These are phyloP conservation scores for Bellardia pandia DNA, from an alignment of 2,888 invertebrate genomes.

Conservation along the genomic window DNA sequence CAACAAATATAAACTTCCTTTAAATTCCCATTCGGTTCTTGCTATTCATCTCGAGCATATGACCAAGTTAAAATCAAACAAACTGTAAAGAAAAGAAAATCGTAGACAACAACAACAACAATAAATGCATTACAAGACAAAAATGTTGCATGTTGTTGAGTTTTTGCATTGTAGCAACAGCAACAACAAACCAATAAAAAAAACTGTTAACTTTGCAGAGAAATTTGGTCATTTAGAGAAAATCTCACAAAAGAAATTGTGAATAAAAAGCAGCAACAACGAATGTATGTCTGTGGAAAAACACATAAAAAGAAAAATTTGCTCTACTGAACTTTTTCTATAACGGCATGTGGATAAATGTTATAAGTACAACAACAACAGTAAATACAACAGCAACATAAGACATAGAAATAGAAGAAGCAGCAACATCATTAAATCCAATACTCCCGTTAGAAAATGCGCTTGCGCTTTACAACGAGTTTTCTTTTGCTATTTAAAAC, in stretches of 20 bases:
- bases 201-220: slow-evolving; percentile 62
- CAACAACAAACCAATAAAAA: slow-evolving; percentile 33
- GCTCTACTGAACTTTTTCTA: slow-evolving; percentile 72
- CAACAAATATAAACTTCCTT: slow-evolving; percentile 30
- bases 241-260: slow-evolving; percentile 17
- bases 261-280: slow-evolving; percentile 21
- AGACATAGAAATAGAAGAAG: slow-evolving; percentile 22
- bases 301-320: slow-evolving; percentile 58
- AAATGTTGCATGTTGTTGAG: slow-evolving; percentile 64
- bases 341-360: slow-evolving; percentile 65
- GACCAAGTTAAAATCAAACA: slow-evolving; percentile 59
- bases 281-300: slow-evolving; percentile 52
- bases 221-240: slow-evolving; percentile 68
- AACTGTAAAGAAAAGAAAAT: neutral
- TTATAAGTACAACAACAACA: slow-evolving; percentile 33
- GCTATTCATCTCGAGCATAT: slow-evolving; percentile 41
- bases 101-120: slow-evolving; percentile 7
- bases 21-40: slow-evolving; percentile 32
- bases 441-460: slow-evolving; percentile 71
- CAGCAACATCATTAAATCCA: slow-evolving; percentile 15
- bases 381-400: slow-evolving; percentile 13
- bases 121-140: slow-evolving; percentile 28
- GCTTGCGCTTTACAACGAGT: slow-evolving; percentile 69
- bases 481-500: slow-evolving; percentile 51
- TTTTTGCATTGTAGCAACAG: slow-evolving; percentile 41